Percentiles rank a stretch among this genome's conserved stretches.
phyloP scores from a whole-genome alignment of 1,140 invertebrate genomes.

The Drosophila biarmipes region DNA sequence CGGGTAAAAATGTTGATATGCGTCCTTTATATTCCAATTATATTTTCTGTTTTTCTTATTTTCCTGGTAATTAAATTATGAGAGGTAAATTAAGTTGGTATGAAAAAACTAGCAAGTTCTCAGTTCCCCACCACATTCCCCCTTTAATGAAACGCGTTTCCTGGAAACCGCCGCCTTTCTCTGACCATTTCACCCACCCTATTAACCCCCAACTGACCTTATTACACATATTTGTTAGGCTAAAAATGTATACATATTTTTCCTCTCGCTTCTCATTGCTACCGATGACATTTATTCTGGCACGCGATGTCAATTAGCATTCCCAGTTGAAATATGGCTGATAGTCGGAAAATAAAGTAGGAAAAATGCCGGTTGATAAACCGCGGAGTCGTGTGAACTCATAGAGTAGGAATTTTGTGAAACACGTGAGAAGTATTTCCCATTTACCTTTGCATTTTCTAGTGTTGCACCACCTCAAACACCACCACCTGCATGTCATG shows the following conservation, averaged over 20 bases:
- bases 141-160: constrained; percentile 52
- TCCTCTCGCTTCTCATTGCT: constrained; percentile 22
- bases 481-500: constrained; percentile 37
- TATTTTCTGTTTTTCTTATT: no score
- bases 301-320: constrained; percentile 57
- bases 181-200: neutral
- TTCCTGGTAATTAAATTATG: no score
- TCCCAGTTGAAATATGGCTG: constrained; percentile 40
- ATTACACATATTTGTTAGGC: constrained; percentile 39
- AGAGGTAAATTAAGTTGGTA: constrained; percentile 56
- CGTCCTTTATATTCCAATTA: no score
- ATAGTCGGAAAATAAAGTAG: constrained; percentile 31
- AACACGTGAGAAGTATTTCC: constrained; percentile 32
- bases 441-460: constrained; percentile 17
- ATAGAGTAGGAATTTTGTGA: constrained; percentile 21
- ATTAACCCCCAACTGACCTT: constrained; percentile 60
- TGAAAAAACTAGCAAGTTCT: constrained; percentile 37
- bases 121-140: neutral
- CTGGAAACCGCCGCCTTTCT: constrained; percentile 39
- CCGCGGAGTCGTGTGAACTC: constrained; percentile 21
- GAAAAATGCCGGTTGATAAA: constrained; percentile 30
- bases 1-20: no score
- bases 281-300: constrained; percentile 47
- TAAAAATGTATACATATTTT: constrained; percentile 48
- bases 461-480: constrained; percentile 16